Conservation (phyloP, 2,113 vertebrate species). For the Malurus alboscapulatus region DNA sequence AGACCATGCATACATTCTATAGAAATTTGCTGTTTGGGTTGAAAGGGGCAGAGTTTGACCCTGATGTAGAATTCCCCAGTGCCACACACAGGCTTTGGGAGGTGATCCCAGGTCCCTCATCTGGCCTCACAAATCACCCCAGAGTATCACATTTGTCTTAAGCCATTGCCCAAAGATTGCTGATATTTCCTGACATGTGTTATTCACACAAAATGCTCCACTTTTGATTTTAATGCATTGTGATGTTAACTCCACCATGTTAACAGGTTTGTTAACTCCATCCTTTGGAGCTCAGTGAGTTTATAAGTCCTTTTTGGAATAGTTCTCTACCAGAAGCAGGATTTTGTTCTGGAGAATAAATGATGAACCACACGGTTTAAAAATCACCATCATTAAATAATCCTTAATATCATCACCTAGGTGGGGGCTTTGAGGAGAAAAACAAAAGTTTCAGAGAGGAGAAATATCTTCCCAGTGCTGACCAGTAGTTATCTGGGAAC, state of each 20-base stretch:
- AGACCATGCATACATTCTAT: not conserved
- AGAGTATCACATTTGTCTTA: not conserved
- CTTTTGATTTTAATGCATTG: not conserved
- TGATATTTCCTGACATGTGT: not conserved
- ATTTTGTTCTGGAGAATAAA: not conserved
- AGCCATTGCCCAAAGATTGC: not conserved
- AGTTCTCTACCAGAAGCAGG: not conserved
- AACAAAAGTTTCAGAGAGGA: not conserved
- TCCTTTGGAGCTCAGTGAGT: not conserved
- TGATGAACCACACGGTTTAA: not conserved
- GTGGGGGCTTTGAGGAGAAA: not conserved
- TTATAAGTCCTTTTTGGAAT: not conserved
- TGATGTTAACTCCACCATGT: not conserved
- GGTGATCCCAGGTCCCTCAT: not conserved
- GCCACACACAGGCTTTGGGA: not conserved
- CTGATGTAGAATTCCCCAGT: not conserved
- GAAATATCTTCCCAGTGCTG: not conserved
- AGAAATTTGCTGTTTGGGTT: not conserved
- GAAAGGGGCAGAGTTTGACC: not conserved
- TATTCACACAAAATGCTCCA: not conserved
- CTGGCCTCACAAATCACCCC: not conserved
- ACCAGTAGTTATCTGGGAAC: not conserved
- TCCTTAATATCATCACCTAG: not conserved
- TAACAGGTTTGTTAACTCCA: not conserved
- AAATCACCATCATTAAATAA: not conserved